A percentile compares a stretch with the other conserved stretches of the same genome.
These are phyloP conservation scores for Stegostoma tigrinum DNA, from an alignment of 2,113 vertebrate species.

Conservation along the genomic window DNA sequence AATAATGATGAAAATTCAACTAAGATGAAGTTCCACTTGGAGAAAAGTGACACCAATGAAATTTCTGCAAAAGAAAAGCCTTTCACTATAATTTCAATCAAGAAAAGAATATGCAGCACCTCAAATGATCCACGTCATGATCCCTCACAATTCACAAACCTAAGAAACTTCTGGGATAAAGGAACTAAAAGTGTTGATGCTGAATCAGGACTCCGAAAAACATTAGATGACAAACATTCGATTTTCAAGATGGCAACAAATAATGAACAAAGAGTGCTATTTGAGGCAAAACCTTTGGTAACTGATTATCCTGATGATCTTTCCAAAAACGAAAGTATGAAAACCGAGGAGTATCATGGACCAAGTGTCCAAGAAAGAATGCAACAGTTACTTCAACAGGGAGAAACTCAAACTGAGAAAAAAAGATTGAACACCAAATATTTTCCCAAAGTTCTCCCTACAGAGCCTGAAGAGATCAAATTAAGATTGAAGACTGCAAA, in stretches of 20 bases:
- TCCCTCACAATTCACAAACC: conserved; percentile 66
- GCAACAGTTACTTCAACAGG: conserved; percentile 39
- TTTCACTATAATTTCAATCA: conserved; percentile 61
- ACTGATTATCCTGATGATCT: conserved; percentile 39
- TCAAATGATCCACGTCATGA: conserved; percentile 51
- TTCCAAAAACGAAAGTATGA: conserved; percentile 42
- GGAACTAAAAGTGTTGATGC: conserved; percentile 47
- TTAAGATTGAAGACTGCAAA: conserved; percentile 36
- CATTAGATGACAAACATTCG: neutral
- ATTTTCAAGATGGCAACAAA: neutral
- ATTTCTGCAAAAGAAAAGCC: conserved; percentile 44
- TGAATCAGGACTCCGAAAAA: neutral
- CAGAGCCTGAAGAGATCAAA: conserved; percentile 46
- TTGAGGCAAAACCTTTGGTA: neutral
- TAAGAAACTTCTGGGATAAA: conserved; percentile 77
- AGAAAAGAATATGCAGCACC: conserved; percentile 59
- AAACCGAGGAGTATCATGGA: conserved; percentile 30
- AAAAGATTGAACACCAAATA: conserved; percentile 48
- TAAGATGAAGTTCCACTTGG: conserved; percentile 18
- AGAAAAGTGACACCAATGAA: conserved; percentile 41
- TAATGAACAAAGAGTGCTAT: neutral
- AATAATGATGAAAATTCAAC: conserved; percentile 40
- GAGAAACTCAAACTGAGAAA: conserved; percentile 12
- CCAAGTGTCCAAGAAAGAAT: conserved; percentile 42
- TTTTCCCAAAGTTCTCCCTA: conserved; percentile 49